phyloP scores from a whole-genome alignment of 2,113 vertebrate genomes.

The Serinus canaria region DNA sequence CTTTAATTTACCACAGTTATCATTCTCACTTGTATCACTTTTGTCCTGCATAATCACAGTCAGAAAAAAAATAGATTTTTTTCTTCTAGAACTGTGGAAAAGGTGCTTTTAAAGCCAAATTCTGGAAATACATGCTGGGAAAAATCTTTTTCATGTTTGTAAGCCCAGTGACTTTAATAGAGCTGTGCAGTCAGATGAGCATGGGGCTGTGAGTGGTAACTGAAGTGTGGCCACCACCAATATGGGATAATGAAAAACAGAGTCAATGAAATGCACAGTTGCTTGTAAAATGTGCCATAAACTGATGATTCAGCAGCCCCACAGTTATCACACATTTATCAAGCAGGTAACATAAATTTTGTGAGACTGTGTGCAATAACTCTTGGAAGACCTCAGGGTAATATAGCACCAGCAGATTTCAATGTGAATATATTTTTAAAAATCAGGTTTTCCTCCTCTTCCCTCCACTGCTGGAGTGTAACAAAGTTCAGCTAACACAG shows the following conservation, averaged over 20 bases:
- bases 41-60: not conserved
- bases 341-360: slow-evolving; percentile 30
- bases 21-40: not conserved
- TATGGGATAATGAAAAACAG: not conserved
- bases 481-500: not conserved
- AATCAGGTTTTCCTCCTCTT: not conserved
- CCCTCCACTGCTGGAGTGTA: not conserved
- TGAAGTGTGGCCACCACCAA: not conserved
- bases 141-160: not conserved
- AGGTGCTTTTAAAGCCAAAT: not conserved
- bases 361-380: not conserved
- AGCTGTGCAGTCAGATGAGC: not conserved
- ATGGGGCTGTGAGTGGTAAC: not conserved
- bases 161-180: not conserved
- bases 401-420: not conserved
- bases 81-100: not conserved
- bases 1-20: not conserved
- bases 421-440: not conserved
- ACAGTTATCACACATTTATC: not conserved
- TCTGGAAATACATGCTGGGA: not conserved
- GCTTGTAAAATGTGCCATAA: not conserved
- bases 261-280: not conserved
- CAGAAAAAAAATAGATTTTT: not conserved
- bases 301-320: slow-evolving; percentile 40
- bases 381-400: not conserved